These are phyloP conservation scores for Icerya purchasi DNA, from an alignment of 2,888 invertebrate genomes.

Conservation along the genomic window DNA sequence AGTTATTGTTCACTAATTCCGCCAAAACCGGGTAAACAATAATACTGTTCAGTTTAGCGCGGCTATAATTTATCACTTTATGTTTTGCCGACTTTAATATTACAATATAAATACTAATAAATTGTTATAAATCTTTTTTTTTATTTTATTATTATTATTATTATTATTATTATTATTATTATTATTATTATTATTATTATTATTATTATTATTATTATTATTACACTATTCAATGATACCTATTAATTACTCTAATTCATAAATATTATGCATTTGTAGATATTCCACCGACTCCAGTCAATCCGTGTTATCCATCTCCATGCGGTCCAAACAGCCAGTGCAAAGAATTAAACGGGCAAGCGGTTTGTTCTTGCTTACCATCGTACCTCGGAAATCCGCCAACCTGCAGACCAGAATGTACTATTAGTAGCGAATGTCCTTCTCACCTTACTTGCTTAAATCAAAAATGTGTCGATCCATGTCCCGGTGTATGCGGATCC, in stretches of 20 bases:
- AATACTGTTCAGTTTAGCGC: background rate
- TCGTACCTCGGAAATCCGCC: conserved; percentile 26
- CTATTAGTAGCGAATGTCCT: conserved; percentile 24
- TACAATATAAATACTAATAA: too few species aligned
- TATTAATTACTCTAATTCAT: background rate
- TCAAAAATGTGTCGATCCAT: conserved; percentile 25
- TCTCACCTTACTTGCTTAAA: conserved; percentile 24
- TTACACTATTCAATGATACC: too few species aligned
- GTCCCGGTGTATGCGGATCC: conserved; percentile 24
- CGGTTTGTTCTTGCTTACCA: conserved; percentile 22
- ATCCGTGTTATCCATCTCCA: conserved; percentile 40
- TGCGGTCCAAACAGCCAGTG: conserved; percentile 24
- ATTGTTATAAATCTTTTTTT: too few species aligned
- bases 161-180: background rate
- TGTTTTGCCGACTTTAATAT: too few species aligned
- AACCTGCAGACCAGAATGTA: conserved; percentile 22
- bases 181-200: background rate
- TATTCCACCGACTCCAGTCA: conserved; percentile 25
- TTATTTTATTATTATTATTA: background rate
- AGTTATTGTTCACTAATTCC: conserved; percentile 33
- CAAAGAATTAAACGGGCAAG: conserved; percentile 22
- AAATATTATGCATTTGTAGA: conserved; percentile 12
- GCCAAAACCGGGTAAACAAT: conserved; percentile 23
- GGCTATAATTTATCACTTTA: background rate
- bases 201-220: too few species aligned